Base-by-base conservation (phyloP, 2,113 vertebrate genomes). In the Anguilla japonica region DNA sequence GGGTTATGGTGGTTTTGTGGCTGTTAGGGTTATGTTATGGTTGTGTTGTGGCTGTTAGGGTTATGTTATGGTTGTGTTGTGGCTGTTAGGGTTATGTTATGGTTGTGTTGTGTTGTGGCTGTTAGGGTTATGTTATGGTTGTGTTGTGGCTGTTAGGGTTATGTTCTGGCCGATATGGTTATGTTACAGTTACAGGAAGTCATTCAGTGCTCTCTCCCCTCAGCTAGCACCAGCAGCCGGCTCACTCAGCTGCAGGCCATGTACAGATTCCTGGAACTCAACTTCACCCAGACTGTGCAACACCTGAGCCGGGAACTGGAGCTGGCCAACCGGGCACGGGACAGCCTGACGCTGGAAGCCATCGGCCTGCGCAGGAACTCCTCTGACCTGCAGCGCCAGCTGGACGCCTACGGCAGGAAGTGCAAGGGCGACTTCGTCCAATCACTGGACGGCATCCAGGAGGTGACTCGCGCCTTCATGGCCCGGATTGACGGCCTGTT, bases 371-470 rank as follows among this genome's bases (percentile, higher is more conserved):
- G 90, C 39, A 50, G 75, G 34, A 91, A 95, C 4, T 94, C 93
- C 87, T 39, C 16, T 15, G 83, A 93, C 53, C 78, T 94, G 83
- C 88, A 87, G n/a, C 90, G 94, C 41, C 91, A 94, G 87, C 90
- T 94, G 20, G 40, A 40, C 40, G 26, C 81, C 20, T 96, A 93
- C 90, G 93, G 87, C 85, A 93, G 91, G 85, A 95, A 95, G 87
- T 96, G 96, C 89, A 95, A 95, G 85, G 93, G 96, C 60, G 95
- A 96, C 85, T 96, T 96, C 83, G 86, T 90, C n/a, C 41, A 89
- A 0, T 93, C 95, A 60, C 87, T 96, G 89, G 86, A 92, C 8
- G 96, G 95, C 7, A 95, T 96, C 91, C 88, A 93, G 63, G 78
- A 26, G 0, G 95, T 96, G 87, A 96, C 95, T 11, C 88, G 57